phyloP scores from a whole-genome alignment of 2,888 invertebrate species.

The Heliconius erato region DNA sequence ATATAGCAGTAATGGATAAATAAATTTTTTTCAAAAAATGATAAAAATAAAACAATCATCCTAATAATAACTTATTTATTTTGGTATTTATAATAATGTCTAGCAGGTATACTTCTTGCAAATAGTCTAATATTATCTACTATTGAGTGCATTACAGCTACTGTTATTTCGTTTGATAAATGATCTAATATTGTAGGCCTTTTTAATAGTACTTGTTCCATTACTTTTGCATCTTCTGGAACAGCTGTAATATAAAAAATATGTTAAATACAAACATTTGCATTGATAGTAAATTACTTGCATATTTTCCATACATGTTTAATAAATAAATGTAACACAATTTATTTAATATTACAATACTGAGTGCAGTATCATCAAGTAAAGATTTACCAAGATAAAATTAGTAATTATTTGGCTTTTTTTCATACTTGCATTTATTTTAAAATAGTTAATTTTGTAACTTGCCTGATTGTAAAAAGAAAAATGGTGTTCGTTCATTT shows the following conservation, averaged over 20 bases:
- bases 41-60: not conserved
- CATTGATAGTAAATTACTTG: no score
- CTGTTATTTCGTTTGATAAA: conserved; percentile 75
- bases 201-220: conserved; percentile 63
- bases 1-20: not conserved
- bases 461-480: conserved; percentile 76
- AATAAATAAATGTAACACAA: not conserved
- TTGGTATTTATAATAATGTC: conserved; percentile 71
- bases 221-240: conserved; percentile 60
- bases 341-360: not conserved
- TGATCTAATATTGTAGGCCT: conserved; percentile 71
- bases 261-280: no score
- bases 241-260: conserved; percentile 58
- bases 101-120: conserved; percentile 70
- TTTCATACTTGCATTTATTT: not conserved
- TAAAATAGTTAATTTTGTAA: not conserved
- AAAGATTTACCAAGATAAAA: not conserved
- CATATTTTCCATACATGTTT: no score
- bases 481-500: conserved; percentile 72
- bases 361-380: not conserved
- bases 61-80: not conserved
- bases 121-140: conserved; percentile 79
- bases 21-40: not conserved
- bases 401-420: not conserved
- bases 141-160: conserved; percentile 74